phyloP scores from a whole-genome alignment of 2,888 invertebrate genomes.

The Cremastinae sp. region DNA sequence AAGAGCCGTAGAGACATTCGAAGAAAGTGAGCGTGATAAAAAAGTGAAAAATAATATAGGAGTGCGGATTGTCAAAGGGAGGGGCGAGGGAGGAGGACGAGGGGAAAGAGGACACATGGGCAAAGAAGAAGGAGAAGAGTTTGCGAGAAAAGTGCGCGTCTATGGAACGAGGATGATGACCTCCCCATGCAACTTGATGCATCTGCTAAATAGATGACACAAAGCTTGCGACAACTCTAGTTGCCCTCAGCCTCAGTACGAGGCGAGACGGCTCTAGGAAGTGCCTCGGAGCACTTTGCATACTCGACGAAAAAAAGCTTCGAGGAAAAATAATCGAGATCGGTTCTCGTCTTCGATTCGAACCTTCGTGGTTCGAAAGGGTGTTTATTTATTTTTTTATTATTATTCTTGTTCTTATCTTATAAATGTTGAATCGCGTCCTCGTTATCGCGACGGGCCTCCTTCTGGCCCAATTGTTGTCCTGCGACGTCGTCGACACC shows the following conservation, averaged over 20 bases:
- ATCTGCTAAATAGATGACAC: conserved; percentile 75
- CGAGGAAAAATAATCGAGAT: background rate
- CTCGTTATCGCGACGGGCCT: conserved; percentile 61
- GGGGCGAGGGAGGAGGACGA: too few relatives aligned
- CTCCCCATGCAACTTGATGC: conserved; percentile 69
- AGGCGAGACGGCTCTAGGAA: conserved; percentile 66
- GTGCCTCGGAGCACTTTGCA: background rate
- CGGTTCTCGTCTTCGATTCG: background rate
- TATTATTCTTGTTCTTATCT: background rate
- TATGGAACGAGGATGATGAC: conserved; percentile 74
- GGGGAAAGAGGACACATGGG: conserved; percentile 52
- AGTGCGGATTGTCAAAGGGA: conserved; percentile 35
- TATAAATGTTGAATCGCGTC: conserved; percentile 54
- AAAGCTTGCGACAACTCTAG: conserved; percentile 70
- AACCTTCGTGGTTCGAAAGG: background rate
- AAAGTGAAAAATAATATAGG: background rate
- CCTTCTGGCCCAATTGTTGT: conserved; percentile 62
- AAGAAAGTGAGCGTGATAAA: conserved; percentile 25
- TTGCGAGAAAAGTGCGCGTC: conserved; percentile 59
- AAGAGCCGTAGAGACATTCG: conserved; percentile 4
- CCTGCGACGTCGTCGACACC: conserved; percentile 54
- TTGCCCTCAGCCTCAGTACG: conserved; percentile 70
- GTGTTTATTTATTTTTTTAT: background rate
- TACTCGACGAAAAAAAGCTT: background rate
- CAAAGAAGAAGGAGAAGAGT: conserved; percentile 62